phyloP scores from a whole-genome alignment of 2,797 vertebrate genomes.

The Notolepis coatsorum region DNA sequence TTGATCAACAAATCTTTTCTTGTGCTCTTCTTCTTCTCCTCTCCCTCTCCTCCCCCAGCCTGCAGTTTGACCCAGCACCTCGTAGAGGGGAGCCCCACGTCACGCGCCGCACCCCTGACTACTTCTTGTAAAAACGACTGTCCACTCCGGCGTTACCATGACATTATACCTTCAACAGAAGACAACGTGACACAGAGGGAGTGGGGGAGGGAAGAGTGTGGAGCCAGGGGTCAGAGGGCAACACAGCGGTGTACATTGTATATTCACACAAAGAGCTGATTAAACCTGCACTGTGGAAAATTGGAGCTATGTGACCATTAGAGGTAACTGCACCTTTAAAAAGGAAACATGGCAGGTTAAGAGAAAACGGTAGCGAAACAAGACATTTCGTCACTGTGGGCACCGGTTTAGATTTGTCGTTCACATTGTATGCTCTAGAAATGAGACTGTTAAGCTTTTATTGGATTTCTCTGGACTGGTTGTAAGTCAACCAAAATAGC shows the following conservation, averaged over 20 bases:
- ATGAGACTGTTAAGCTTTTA: no score
- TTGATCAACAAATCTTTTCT: not conserved
- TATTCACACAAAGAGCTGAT: conserved; percentile 67
- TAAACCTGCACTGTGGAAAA: no score
- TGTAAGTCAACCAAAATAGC: no score
- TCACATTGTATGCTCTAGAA: no score
- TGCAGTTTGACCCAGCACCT: conserved; percentile 97
- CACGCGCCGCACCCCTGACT: conserved; percentile 96
- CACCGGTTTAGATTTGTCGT: no score
- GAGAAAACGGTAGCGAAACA: no score
- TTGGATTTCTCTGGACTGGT: no score
- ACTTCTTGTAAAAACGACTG: conserved; percentile 96
- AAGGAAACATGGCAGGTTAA: no score
- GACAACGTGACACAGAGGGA: conserved; percentile 66
- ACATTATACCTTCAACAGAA: conserved; percentile 81
- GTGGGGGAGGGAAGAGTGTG: conserved; percentile 18
- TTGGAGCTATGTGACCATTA: no score
- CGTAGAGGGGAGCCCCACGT: conserved; percentile 97
- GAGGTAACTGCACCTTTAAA: no score
- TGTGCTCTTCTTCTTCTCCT: not conserved
- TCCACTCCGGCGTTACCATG: conserved; percentile 90
- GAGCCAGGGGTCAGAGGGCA: conserved; percentile 83
- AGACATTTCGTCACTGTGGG: no score
- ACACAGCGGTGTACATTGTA: conserved; percentile 83
- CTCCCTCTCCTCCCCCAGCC: conserved; percentile 76